Evolutionary conservation across 2,797 vertebrate species (phyloP).

Genomic region (Sphenodon punctatus): DNA sequence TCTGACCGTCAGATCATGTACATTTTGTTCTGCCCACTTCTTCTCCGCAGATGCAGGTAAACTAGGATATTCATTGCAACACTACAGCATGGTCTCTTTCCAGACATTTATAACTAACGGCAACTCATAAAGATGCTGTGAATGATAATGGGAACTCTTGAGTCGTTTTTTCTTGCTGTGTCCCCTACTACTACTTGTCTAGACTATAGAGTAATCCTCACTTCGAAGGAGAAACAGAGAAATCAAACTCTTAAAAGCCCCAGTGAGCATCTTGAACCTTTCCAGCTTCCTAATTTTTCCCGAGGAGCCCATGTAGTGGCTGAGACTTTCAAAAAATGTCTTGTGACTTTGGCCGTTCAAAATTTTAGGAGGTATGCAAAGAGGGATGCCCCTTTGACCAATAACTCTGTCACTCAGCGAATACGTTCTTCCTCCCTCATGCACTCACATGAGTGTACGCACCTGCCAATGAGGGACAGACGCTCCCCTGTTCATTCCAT

Average conservation of each 20-base stretch:
- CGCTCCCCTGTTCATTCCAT: too few relatives aligned
- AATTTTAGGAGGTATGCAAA: too few relatives aligned
- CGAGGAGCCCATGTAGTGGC: too few relatives aligned
- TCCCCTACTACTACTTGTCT: background rate
- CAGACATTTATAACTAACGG: slow-evolving; percentile 39
- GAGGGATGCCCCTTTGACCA: too few relatives aligned
- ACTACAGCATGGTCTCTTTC: background rate
- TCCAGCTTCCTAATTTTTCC: background rate
- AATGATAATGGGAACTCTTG: too few relatives aligned
- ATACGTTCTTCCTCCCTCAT: too few relatives aligned
- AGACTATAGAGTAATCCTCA: background rate
- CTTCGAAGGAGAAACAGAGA: background rate
- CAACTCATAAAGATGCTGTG: background rate
- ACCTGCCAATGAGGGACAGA: too few relatives aligned
- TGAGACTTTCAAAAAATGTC: background rate
- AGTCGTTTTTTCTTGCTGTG: background rate
- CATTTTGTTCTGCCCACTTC: background rate
- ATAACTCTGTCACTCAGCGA: too few relatives aligned
- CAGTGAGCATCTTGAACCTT: background rate
- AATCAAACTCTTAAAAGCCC: background rate
- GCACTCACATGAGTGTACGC: too few relatives aligned
- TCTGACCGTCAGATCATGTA: background rate
- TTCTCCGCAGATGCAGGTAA: slow-evolving; percentile 32
- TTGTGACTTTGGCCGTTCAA: background rate
- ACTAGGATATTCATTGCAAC: background rate